Conservation (phyloP, 1,140 invertebrate genomes). For the Dryas iulia region DNA sequence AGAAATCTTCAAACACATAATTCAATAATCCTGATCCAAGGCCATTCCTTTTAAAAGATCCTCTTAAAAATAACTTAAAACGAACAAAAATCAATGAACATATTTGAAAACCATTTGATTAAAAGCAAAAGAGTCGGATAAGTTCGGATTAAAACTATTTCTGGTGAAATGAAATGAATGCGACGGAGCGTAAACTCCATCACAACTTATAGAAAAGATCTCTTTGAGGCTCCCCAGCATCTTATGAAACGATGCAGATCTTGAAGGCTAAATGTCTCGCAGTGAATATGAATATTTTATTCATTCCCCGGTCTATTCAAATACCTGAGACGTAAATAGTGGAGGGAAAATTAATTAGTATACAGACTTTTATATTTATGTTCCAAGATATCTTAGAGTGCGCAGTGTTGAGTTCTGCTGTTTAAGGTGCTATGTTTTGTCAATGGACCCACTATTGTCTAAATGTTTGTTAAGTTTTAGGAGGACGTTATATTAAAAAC, state of each 20-base stretch:
- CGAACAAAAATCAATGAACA: not conserved
- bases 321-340: not conserved
- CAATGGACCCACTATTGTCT: no score
- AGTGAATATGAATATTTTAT: not conserved
- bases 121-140: conserved; percentile 6
- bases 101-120: conserved; percentile 6
- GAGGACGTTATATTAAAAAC: no score
- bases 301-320: not conserved
- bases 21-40: no score
- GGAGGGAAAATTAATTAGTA: not conserved
- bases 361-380: not conserved
- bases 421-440: no score
- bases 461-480: no score
- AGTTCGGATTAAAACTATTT: conserved; percentile 29
- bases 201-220: conserved; percentile 30
- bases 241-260: conserved; percentile 13
- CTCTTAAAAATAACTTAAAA: no score
- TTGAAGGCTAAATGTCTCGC: not conserved
- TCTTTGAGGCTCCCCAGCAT: conserved; percentile 15
- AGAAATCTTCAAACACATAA: not conserved
- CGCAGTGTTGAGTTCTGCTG: no score
- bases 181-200: conserved; percentile 24
- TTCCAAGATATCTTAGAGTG: no score
- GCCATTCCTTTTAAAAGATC: no score
- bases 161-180: conserved; percentile 18